These are phyloP conservation scores for Phyllostomus hastatus DNA, from an alignment of 2,113 vertebrate genomes.

Conservation along the genomic window DNA sequence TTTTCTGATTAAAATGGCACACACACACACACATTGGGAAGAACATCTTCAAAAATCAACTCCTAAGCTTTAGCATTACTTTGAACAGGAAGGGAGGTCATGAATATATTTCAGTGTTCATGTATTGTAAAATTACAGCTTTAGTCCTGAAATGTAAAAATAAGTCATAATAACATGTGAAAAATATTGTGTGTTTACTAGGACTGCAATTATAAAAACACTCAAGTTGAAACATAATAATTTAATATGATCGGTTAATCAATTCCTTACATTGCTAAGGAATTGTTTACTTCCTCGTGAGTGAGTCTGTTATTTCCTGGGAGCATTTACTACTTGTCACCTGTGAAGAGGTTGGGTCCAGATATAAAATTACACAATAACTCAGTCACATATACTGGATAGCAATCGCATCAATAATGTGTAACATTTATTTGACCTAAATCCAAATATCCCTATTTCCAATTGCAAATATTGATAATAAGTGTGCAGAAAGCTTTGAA, in stretches of 20 bases:
- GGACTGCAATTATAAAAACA: neutral
- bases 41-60: neutral
- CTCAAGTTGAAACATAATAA: neutral
- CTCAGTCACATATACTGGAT: neutral
- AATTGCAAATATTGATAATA: neutral
- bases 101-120: neutral
- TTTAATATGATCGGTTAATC: neutral
- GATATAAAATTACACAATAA: neutral
- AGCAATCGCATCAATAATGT: neutral
- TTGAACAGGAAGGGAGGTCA: neutral
- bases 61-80: neutral
- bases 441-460: neutral
- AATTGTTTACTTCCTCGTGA: neutral
- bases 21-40: neutral
- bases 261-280: neutral
- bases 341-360: neutral
- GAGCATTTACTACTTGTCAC: neutral
- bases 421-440: neutral
- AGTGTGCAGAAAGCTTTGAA: neutral
- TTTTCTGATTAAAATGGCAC: neutral
- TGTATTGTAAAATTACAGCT: neutral
- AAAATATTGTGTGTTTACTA: neutral
- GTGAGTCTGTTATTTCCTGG: neutral
- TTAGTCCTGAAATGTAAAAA: neutral
- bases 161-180: neutral